phyloP scores from a whole-genome alignment of 2,888 invertebrate genomes.

The Drosophila tanythrix region DNA sequence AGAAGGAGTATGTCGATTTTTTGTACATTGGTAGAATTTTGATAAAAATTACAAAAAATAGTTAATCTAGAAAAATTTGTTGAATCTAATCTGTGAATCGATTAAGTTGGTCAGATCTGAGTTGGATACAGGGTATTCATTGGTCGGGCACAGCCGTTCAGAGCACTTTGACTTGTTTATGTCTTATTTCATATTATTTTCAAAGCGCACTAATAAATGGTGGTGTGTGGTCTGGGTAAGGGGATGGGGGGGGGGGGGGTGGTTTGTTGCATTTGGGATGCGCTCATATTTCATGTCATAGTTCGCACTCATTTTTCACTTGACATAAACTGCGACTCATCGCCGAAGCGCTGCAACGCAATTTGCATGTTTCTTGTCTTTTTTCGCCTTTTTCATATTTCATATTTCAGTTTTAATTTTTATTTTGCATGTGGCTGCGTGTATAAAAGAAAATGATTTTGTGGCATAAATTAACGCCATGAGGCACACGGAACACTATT shows the following conservation, averaged over 20 bases:
- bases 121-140: not conserved
- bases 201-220: constrained; percentile 42
- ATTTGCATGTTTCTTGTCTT: constrained; percentile 67
- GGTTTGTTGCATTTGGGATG: constrained; percentile 45
- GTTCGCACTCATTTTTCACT: constrained; percentile 78
- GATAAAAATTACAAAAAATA: not conserved
- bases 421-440: constrained; percentile 74
- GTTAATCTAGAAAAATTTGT: not conserved
- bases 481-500: constrained; percentile 83
- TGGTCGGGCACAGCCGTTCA: not conserved
- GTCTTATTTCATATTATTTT: constrained; percentile 32
- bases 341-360: constrained; percentile 72
- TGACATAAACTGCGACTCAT: constrained; percentile 78
- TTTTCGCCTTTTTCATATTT: constrained; percentile 28
- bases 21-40: not conserved
- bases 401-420: constrained; percentile 70
- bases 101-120: not conserved
- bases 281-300: constrained; percentile 75
- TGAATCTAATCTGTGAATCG: not conserved
- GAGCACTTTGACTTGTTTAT: not conserved
- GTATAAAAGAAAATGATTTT: constrained; percentile 83
- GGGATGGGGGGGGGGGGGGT: not conserved
- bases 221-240: constrained; percentile 9
- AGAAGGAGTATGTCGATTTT: no score
- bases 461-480: constrained; percentile 84